Base-by-base conservation (phyloP, 2,113 vertebrate species). In the Petroica traversi region DNA sequence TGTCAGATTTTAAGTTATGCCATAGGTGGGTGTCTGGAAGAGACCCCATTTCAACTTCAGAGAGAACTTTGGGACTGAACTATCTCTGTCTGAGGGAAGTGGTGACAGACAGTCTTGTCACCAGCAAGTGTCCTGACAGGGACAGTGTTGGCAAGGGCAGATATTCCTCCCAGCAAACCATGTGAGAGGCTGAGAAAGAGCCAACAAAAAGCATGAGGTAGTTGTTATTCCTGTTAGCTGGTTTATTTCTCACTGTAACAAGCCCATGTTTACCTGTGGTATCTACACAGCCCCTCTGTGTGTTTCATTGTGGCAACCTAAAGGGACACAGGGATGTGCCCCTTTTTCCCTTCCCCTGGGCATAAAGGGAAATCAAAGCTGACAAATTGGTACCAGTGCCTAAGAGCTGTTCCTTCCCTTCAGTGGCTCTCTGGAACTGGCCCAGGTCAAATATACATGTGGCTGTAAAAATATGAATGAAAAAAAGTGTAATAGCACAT, bases 401-500 rank as follows among this genome's bases (percentile, higher is more conserved):
- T 45, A 29, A 41, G 13, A 61, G 54, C 4, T 43, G 14, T 41
- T 92, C 14, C 40, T 58, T 61, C n/a, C 40, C 29, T 79, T 90
- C 1, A 1, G 26, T 26, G 36, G 28, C 28, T 83, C 31, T 36
- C 28, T 71, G 67, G 25, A 40, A 43, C 58, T 43, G 62, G 29
- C 11, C 51, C 48, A 16, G 9, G 16, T 67, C 12, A 78, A 76
- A 54, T 20, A 52, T 9, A n/a, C 8, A 12, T 0, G 0, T 36
- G 63, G 10, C 9, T 59, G 34, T 88, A 75, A 81, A 82, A 89
- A 52, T 48, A 33, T 18, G 31, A 89, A 51, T 55, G 34, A 43
- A 76, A 88, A 72, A 13, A 49, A 66, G 54, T 3, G 2, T 36
- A 46, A 34, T 14, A 55, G 33, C 9, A 4, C 4, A 2, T 6